Conservation (phyloP, 1,140 invertebrate genomes). For the Aleiodes sp. region DNA sequence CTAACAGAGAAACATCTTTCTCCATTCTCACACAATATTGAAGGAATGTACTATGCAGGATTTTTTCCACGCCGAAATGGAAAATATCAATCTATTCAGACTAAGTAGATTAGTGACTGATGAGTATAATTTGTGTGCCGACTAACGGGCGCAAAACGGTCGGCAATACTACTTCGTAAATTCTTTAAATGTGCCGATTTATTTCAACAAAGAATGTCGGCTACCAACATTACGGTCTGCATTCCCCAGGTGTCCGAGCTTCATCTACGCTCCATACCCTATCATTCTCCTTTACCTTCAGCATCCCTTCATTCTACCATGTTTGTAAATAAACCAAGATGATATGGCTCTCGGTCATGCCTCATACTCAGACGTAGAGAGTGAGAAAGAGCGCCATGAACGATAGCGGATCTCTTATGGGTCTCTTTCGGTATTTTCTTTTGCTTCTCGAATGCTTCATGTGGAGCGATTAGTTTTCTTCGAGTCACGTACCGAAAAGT, state of each 20-base stretch:
- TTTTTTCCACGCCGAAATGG: slow-evolving; percentile 16
- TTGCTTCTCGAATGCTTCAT: background rate
- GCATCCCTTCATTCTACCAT: background rate
- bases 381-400: no score
- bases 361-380: slow-evolving; percentile 30
- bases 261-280: slow-evolving; percentile 18
- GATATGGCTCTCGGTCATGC: background rate
- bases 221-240: slow-evolving; percentile 25
- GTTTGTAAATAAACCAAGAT: slow-evolving; percentile 3
- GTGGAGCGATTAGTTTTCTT: slow-evolving; percentile 9
- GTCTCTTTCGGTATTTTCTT: slow-evolving; percentile 24
- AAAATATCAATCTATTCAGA: slow-evolving; percentile 1
- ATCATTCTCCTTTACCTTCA: background rate
- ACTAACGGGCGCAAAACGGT: background rate
- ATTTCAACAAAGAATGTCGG: slow-evolving; percentile 30
- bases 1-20: background rate
- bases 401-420: slow-evolving; percentile 34
- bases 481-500: background rate
- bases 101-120: slow-evolving; percentile 32
- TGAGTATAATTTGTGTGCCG: slow-evolving; percentile 32
- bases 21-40: background rate
- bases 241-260: slow-evolving; percentile 16
- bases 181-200: slow-evolving; percentile 42
- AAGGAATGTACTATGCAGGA: background rate
- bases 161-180: slow-evolving; percentile 38